A percentile compares a stretch with the other conserved stretches of the same genome.
These are phyloP conservation scores for Pachyrhynchus sulphureomaculatus DNA, from an alignment of 1,140 invertebrate species.

Conservation along the genomic window DNA sequence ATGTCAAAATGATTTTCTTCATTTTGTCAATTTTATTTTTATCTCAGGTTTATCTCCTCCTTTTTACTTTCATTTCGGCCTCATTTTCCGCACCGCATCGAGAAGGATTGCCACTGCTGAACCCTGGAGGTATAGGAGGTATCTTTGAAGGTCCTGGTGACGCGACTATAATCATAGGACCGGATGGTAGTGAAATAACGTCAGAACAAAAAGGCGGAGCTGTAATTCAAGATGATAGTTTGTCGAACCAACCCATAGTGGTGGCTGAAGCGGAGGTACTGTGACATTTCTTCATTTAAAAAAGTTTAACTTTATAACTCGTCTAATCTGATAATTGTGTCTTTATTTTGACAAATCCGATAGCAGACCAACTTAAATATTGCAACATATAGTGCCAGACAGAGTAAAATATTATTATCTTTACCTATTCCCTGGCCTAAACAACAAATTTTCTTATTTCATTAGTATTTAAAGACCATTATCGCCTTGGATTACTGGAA, in stretches of 20 bases:
- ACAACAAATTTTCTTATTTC: no score
- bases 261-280: slow-evolving; percentile 30
- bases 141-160: slow-evolving; percentile 44
- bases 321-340: no score
- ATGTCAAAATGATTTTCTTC: no score
- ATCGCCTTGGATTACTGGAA: no score
- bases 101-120: slow-evolving; percentile 21
- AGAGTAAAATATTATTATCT: no score
- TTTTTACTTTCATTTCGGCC: slow-evolving; percentile 15
- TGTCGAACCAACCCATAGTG: slow-evolving; percentile 33
- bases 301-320: no score
- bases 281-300: background rate
- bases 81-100: slow-evolving; percentile 7
- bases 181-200: slow-evolving; percentile 45
- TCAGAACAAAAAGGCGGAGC: slow-evolving; percentile 39
- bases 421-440: no score
- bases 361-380: no score
- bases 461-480: no score
- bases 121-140: slow-evolving; percentile 42
- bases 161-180: slow-evolving; percentile 46
- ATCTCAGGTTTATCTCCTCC: slow-evolving; percentile 33
- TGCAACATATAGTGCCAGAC: no score
- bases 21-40: no score
- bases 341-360: no score
- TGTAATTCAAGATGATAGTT: slow-evolving; percentile 23